Conservation (phyloP, 2,888 invertebrate genomes). For the Rhopalosiphum nymphaeae region DNA sequence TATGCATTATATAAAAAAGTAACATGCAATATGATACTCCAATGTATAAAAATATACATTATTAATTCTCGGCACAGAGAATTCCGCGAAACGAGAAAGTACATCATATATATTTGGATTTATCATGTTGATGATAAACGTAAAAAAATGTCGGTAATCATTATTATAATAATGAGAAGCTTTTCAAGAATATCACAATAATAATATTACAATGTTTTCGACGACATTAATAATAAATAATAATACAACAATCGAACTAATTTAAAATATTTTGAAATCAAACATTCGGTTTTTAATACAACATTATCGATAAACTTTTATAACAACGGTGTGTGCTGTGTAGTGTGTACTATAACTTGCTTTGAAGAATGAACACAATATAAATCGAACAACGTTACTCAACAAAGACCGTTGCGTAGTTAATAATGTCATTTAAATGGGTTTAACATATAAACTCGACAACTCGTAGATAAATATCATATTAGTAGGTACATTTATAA, state of each 20-base stretch:
- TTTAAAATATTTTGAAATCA: not conserved
- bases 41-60: not conserved
- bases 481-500: not conserved
- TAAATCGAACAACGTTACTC: not conserved
- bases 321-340: not conserved
- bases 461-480: not conserved
- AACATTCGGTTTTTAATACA: not conserved
- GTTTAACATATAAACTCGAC: not conserved
- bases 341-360: not conserved
- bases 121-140: not conserved
- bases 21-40: constrained; percentile 36
- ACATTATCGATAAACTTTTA: not conserved
- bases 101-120: constrained; percentile 1
- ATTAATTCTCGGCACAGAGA: constrained; percentile 7
- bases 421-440: constrained; percentile 28
- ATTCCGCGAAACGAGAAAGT: constrained; percentile 36
- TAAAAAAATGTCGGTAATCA: not conserved
- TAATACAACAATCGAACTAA: not conserved
- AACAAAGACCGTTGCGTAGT: not conserved
- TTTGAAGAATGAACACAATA: not conserved
- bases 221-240: not conserved
- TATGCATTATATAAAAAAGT: constrained; percentile 23
- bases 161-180: not conserved
- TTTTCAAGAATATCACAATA: not conserved
- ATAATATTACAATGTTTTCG: not conserved